Conservation (phyloP, 2,113 vertebrate species). For the Labeo catla region DNA sequence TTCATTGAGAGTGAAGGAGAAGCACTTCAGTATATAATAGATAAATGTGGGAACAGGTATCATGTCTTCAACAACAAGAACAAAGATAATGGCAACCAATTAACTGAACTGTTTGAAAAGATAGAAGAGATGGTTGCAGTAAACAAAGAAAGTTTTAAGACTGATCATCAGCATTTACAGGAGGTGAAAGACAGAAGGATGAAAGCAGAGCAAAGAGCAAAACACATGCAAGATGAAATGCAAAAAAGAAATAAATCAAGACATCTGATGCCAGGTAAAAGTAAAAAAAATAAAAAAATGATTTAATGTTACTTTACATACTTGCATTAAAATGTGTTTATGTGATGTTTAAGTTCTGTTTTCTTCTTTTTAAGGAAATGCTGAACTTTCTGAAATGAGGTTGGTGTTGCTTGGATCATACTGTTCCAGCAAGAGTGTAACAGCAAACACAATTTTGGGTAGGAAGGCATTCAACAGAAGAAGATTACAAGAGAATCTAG, state of each 20-base stretch:
- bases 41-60: slow-evolving; percentile 5
- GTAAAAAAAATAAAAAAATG: not conserved
- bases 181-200: not conserved
- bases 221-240: not conserved
- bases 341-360: no score
- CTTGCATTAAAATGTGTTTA: no score
- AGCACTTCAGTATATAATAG: slow-evolving; percentile 4
- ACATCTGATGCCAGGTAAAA: not conserved
- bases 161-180: not conserved
- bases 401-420: slow-evolving; percentile 1
- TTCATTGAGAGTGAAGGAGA: slow-evolving; percentile 39
- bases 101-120: not conserved
- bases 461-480: not conserved
- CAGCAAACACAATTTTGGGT: slow-evolving; percentile 7
- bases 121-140: not conserved
- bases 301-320: no score
- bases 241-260: not conserved
- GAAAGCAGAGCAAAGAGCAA: not conserved
- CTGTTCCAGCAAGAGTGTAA: not conserved
- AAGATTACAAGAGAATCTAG: not conserved
- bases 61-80: slow-evolving; percentile 10
- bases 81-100: not conserved
- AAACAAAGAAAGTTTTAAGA: accelerated
- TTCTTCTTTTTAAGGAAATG: not conserved
- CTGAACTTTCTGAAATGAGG: not conserved